These are phyloP conservation scores for Myotis yumanensis DNA, from an alignment of 2,113 vertebrate species.

Conservation along the genomic window DNA sequence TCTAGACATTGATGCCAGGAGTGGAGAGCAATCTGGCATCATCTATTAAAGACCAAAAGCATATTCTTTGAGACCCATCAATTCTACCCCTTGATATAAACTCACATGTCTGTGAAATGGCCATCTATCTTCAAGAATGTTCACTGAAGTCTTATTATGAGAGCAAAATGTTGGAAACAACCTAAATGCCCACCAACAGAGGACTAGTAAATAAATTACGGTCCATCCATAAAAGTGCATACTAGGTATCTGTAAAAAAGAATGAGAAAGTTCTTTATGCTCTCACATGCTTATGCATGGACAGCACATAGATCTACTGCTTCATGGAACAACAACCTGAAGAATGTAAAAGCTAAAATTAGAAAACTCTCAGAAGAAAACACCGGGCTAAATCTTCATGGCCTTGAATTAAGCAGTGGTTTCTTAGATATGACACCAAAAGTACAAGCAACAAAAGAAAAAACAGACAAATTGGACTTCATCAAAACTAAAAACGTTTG, in stretches of 20 bases:
- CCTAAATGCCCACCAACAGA: not conserved
- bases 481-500: not conserved
- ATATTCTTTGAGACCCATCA: not conserved
- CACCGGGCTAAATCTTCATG: not conserved
- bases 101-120: not conserved
- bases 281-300: not conserved
- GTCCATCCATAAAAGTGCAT: not conserved
- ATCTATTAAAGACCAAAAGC: not conserved
- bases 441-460: slow-evolving; percentile 9
- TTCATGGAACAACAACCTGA: not conserved
- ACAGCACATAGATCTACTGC: not conserved
- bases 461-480: not conserved
- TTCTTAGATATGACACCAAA: slow-evolving; percentile 17
- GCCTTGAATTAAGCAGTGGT: not conserved
- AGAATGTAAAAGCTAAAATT: not conserved
- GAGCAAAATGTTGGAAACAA: slow-evolving; percentile 9
- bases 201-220: slow-evolving; percentile 28
- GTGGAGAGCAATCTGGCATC: not conserved
- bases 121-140: not conserved
- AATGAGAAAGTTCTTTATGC: slow-evolving; percentile 27
- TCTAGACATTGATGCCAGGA: not conserved
- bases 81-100: not conserved
- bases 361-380: slow-evolving; percentile 48
- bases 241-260: slow-evolving; percentile 52
- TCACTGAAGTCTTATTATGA: not conserved